Evolutionary conservation across 1,140 invertebrate species (phyloP).

Genomic region (Chironomus striatipennis): DNA sequence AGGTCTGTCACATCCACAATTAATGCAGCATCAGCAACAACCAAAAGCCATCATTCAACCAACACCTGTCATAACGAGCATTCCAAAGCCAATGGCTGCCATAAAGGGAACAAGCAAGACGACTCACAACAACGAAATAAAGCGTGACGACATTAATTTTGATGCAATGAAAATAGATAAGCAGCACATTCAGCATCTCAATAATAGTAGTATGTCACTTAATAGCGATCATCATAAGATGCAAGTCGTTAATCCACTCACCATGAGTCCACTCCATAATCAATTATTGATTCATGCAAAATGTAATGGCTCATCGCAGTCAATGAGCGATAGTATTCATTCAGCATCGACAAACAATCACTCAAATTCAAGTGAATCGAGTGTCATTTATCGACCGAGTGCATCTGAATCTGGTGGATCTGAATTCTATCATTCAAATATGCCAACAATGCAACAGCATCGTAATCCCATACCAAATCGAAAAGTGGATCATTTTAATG

Average conservation of each 20-base stretch:
- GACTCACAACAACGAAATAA: conserved; percentile 39
- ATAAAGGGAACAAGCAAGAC: conserved; percentile 71
- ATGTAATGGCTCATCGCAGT: not conserved
- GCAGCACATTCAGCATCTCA: not conserved
- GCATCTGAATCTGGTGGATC: conserved; percentile 50
- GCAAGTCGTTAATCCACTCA: conserved; percentile 18
- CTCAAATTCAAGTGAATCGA: conserved; percentile 56
- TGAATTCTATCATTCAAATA: conserved; percentile 41
- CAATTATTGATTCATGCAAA: not conserved
- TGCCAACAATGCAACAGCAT: conserved; percentile 32
- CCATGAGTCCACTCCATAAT: conserved; percentile 15
- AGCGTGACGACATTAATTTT: conserved; percentile 26
- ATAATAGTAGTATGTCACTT: conserved; percentile 32
- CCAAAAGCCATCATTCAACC: not conserved
- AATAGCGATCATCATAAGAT: not conserved
- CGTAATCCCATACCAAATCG: conserved; percentile 44
- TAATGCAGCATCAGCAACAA: conserved; percentile 12
- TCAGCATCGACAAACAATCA: conserved; percentile 51
- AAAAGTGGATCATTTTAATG: conserved; percentile 43
- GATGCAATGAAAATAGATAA: conserved; percentile 26
- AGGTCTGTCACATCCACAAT: conserved; percentile 25
- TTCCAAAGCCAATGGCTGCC: conserved; percentile 82
- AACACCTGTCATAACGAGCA: conserved; percentile 48
- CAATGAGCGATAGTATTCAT: conserved; percentile 47
- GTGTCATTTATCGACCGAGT: conserved; percentile 54